Base-by-base conservation (phyloP, 2,797 vertebrate species). In the Pipistrellus kuhlii region DNA sequence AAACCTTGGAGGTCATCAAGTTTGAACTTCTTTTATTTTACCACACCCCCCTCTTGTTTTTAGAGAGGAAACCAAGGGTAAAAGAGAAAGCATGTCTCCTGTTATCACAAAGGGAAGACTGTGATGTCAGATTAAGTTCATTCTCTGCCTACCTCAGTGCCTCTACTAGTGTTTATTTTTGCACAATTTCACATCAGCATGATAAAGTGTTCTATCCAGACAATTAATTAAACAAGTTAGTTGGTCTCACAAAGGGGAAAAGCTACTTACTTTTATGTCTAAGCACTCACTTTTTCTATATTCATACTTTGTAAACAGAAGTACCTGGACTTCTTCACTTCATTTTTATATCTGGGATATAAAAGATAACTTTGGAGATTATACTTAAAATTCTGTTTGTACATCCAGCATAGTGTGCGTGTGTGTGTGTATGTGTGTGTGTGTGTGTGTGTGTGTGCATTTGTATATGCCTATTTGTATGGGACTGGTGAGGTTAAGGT, bases 1-100 rank as follows among this genome's bases (percentile, higher is more conserved):
- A 89, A 17, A 85, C 14, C 55, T 93, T 64, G 46, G 53, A 88
- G 44, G 25, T 87, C 66, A 41, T 90, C 62, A 77, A 82, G 14
- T 85, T 93, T 83, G 94, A 85, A 95, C 86, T 46, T 84, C 8
- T 87, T 81, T 92, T 83, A 25, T 86, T 89, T 89, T 53, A 62
- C 13, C 59, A 30, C 15, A 30, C 13, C 30, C 8, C 30, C 7
- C 3, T 8, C 51, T 59, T 44, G 4, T 7, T 81, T 38, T 78
- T 83, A n/a, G 21, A 71, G 72, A 78, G 32, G 25, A 80, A 96
- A 85, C 11, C 10, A 68, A 89, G 23, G 21, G 20, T 76, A 84
- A 94, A 64, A 90, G 5, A 55, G 81, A 73, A 83, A n/a, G 0
- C 21, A 51, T 38, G 5, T 3, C 25, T 59, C 3, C 38, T 13